Conservation (phyloP, 1,140 invertebrate species). For the Phortica variegata region DNA sequence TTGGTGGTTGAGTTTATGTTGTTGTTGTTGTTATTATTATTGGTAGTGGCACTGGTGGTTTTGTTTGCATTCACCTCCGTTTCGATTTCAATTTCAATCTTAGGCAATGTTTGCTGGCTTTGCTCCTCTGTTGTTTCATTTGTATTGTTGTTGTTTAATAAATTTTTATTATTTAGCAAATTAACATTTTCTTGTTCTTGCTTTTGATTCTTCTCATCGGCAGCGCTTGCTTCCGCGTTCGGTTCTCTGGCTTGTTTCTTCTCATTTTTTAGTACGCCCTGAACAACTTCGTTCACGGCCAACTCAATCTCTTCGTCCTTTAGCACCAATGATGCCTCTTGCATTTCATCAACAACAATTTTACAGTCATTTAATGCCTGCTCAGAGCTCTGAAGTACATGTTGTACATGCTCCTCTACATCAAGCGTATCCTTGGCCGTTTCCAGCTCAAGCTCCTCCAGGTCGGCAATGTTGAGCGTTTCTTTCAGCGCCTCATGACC, state of each 20-base stretch:
- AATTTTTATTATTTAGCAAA: constrained; percentile 48
- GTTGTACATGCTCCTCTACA: constrained; percentile 63
- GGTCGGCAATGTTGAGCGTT: constrained; percentile 34
- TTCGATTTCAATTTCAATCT: constrained; percentile 16
- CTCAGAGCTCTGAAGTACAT: constrained; percentile 63
- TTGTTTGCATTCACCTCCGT: constrained; percentile 39
- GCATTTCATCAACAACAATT: constrained; percentile 41
- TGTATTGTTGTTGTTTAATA: constrained; percentile 39
- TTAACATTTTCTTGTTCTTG: constrained; percentile 33
- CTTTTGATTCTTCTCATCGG: constrained; percentile 4
- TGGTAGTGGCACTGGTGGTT: constrained; percentile 15
- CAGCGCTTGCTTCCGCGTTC: constrained; percentile 1
- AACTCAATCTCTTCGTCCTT: constrained; percentile 61
- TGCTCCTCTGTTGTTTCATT: not conserved
- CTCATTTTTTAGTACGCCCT: constrained; percentile 50
- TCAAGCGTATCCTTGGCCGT: constrained; percentile 38
- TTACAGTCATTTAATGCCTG: constrained; percentile 60
- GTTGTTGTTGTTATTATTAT: constrained; percentile 7
- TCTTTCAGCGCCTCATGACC: constrained; percentile 35
- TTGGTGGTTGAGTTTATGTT: constrained; percentile 3
- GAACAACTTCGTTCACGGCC: constrained; percentile 59
- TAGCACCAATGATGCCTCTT: constrained; percentile 59
- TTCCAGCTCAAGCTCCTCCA: constrained; percentile 51
- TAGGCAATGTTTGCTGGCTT: constrained; percentile 26
- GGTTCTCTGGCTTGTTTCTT: constrained; percentile 30